A percentile compares a stretch with the other conserved stretches of the same genome.
phyloP scores from a whole-genome alignment of 2,797 vertebrate genomes.

The Pteronotus mesoamericanus region DNA sequence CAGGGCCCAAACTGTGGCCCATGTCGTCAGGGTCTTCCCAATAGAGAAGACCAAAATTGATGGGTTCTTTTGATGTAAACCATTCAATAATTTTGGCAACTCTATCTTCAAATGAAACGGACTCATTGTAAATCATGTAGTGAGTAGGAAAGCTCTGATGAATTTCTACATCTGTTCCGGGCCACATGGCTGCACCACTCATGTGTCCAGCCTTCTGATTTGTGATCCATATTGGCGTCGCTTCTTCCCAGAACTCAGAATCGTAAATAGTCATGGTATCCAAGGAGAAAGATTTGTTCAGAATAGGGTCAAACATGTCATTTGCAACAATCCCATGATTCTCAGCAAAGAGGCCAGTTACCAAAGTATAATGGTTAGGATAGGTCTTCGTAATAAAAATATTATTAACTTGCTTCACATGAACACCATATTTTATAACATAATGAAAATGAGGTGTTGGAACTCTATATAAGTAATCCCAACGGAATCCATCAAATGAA shows the following conservation, averaged over 20 bases:
- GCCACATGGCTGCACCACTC: conserved; percentile 94
- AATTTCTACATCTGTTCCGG: conserved; percentile 92
- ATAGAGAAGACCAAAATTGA: conserved; percentile 92
- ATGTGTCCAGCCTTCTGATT: conserved; percentile 88
- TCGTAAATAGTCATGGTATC: conserved; percentile 86
- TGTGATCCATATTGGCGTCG: conserved; percentile 91
- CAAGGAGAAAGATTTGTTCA: conserved; percentile 90
- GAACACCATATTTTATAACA: conserved; percentile 86
- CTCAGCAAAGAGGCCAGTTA: conserved; percentile 93
- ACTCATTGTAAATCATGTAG: conserved; percentile 89
- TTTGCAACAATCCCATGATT: conserved; percentile 92
- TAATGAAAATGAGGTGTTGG: conserved; percentile 87
- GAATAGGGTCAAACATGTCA: conserved; percentile 90
- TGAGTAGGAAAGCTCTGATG: conserved; percentile 84
- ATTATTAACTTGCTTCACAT: conserved; percentile 87
- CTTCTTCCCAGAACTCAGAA: conserved; percentile 92
- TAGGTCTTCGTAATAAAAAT: conserved; percentile 94
- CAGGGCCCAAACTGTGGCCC: conserved; percentile 89
- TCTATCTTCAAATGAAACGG: conserved; percentile 88
- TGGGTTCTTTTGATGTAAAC: conserved; percentile 87
- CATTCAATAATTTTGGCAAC: conserved; percentile 88
- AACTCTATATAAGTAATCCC: conserved; percentile 92
- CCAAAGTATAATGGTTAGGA: conserved; percentile 93
- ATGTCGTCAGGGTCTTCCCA: conserved; percentile 94
- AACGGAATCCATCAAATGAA: conserved; percentile 95